Conservation (phyloP, 2,797 vertebrate species). For the Rachycentron canadum region DNA sequence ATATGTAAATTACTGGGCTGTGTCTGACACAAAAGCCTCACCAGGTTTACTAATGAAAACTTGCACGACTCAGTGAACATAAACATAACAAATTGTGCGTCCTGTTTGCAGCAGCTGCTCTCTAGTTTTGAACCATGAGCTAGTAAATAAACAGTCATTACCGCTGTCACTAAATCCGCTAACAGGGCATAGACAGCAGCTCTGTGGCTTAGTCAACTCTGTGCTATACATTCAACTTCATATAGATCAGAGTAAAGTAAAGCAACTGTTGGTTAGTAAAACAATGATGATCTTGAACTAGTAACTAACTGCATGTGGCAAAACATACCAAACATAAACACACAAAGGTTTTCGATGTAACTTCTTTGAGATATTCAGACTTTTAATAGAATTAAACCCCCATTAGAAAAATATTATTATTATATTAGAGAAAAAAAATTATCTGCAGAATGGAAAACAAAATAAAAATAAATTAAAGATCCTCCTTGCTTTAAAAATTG, state of each 20-base stretch:
- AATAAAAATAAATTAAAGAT: too few species aligned
- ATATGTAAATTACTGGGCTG: background rate
- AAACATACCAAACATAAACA: too few species aligned
- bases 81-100: background rate
- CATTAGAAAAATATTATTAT: too few species aligned
- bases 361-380: too few species aligned
- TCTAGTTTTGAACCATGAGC: background rate
- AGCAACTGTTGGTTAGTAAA: too few species aligned
- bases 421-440: too few species aligned
- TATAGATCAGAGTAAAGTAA: background rate
- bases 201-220: too few species aligned
- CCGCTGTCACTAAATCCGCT: background rate
- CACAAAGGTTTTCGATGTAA: too few species aligned
- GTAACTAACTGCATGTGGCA: too few species aligned
- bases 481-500: too few species aligned
- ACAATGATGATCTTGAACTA: too few species aligned
- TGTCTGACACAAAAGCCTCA: background rate
- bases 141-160: background rate
- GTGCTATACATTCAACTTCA: background rate
- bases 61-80: background rate
- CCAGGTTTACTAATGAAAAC: background rate
- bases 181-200: background rate
- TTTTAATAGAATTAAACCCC: too few species aligned
- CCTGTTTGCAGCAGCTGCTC: background rate
- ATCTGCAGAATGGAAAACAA: background rate